These are phyloP conservation scores for Neoseiulus cucumeris DNA, from an alignment of 1,140 invertebrate species.

Conservation along the genomic window DNA sequence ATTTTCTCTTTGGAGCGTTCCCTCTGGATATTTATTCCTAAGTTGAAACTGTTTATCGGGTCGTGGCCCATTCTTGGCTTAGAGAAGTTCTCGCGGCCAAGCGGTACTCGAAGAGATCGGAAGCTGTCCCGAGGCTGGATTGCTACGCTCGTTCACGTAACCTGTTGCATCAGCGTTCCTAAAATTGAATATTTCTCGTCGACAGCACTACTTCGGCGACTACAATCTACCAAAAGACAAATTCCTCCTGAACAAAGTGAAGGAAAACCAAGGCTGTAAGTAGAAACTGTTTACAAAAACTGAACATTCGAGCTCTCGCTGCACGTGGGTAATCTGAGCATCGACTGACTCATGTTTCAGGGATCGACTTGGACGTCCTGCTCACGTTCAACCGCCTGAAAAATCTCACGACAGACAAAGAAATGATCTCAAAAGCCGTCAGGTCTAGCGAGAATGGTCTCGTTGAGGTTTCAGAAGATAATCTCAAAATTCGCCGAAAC, in stretches of 20 bases:
- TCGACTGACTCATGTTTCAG: slow-evolving; percentile 21
- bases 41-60: too few species aligned
- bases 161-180: too few species aligned
- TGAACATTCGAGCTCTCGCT: not conserved
- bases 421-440: slow-evolving; percentile 50
- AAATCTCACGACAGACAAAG: slow-evolving; percentile 41
- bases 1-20: too few species aligned
- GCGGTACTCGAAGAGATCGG: too few species aligned
- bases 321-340: too few species aligned
- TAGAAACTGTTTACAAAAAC: not conserved
- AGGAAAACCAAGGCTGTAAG: slow-evolving; percentile 61
- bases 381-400: slow-evolving; percentile 71
- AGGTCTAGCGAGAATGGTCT: slow-evolving; percentile 49
- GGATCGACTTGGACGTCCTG: slow-evolving; percentile 59
- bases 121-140: too few species aligned
- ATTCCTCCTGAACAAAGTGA: slow-evolving; percentile 62
- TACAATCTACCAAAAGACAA: slow-evolving; percentile 71
- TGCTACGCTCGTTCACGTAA: too few species aligned
- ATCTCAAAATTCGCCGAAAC: slow-evolving; percentile 54
- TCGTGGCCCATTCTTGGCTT: too few species aligned
- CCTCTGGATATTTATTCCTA: too few species aligned
- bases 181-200: slow-evolving; percentile 19
- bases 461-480: slow-evolving; percentile 58
- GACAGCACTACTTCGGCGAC: slow-evolving; percentile 60
- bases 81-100: too few species aligned